Conservation (phyloP, 2,113 vertebrate genomes). For the Lathamus discolor region DNA sequence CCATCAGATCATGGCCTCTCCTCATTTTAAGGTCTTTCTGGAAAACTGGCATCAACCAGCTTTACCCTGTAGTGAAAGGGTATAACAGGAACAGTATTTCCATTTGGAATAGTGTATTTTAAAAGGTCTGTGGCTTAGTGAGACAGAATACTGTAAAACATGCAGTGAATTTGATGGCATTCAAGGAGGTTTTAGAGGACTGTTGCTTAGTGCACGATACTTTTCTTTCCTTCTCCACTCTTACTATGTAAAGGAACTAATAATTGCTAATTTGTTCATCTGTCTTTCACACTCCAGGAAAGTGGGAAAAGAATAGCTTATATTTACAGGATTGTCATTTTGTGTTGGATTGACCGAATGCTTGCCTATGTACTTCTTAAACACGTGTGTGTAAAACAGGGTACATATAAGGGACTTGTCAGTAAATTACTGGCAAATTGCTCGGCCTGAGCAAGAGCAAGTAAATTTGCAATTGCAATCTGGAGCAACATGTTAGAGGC, state of each 20-base stretch:
- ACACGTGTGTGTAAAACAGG: background rate
- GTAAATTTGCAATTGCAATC: conserved; percentile 47
- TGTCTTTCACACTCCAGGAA: background rate
- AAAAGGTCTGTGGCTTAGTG: background rate
- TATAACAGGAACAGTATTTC: background rate
- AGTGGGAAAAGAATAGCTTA: background rate
- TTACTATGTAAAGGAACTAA: background rate
- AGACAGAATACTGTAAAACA: background rate
- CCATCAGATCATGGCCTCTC: background rate
- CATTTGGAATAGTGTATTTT: background rate
- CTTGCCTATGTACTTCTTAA: background rate
- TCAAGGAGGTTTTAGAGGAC: background rate
- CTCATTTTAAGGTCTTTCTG: background rate
- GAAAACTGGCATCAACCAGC: background rate
- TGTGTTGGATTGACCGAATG: background rate
- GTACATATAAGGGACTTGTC: background rate
- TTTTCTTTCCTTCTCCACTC: background rate
- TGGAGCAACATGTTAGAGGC: conserved; percentile 42
- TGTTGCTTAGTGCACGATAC: background rate
- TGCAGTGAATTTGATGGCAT: background rate
- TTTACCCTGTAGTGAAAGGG: background rate
- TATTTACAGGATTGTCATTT: background rate
- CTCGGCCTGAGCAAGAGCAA: background rate
- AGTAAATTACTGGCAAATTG: background rate
- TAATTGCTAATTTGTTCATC: background rate